Conservation (phyloP, 2,113 vertebrate species). For the Desmodus rotundus region DNA sequence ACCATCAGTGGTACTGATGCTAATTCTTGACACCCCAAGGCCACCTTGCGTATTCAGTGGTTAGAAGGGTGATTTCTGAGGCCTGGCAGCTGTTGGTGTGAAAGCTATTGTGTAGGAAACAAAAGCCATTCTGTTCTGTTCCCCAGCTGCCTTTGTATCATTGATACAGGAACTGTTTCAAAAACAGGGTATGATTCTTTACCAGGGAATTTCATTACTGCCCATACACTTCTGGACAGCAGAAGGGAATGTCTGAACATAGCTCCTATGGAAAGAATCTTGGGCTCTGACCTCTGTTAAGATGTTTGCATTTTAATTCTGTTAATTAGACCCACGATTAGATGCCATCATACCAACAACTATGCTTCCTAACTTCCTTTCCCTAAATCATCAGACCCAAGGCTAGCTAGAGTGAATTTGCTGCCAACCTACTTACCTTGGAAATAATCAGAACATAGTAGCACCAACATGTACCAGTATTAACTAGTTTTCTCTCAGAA, state of each 20-base stretch:
- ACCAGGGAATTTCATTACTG: slow-evolving; percentile 58
- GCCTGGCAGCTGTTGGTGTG: slow-evolving; percentile 80
- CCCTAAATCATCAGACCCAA: not conserved
- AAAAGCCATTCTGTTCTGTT: slow-evolving; percentile 72
- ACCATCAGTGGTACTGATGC: slow-evolving; percentile 71
- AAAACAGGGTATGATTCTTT: slow-evolving; percentile 72
- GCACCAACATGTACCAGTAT: not conserved
- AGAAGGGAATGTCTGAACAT: slow-evolving; percentile 6
- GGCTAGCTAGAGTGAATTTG: not conserved
- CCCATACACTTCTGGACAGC: not conserved
- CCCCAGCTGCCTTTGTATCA: slow-evolving; percentile 64
- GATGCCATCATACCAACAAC: not conserved
- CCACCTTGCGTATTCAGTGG: slow-evolving; percentile 68
- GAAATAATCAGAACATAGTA: not conserved
- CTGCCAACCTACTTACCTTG: not conserved
- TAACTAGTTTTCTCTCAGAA: not conserved
- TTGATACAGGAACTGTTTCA: slow-evolving; percentile 70
- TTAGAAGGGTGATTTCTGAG: slow-evolving; percentile 81
- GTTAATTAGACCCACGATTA: not conserved
- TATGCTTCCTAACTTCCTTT: not conserved
- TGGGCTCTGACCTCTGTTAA: slow-evolving; percentile 47
- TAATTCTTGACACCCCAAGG: slow-evolving; percentile 76
- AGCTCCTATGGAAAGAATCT: slow-evolving; percentile 13
- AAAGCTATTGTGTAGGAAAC: slow-evolving; percentile 76
- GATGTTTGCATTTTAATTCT: slow-evolving; percentile 48